phyloP scores from a whole-genome alignment of 2,113 vertebrate genomes.

The Leiothrix lutea region DNA sequence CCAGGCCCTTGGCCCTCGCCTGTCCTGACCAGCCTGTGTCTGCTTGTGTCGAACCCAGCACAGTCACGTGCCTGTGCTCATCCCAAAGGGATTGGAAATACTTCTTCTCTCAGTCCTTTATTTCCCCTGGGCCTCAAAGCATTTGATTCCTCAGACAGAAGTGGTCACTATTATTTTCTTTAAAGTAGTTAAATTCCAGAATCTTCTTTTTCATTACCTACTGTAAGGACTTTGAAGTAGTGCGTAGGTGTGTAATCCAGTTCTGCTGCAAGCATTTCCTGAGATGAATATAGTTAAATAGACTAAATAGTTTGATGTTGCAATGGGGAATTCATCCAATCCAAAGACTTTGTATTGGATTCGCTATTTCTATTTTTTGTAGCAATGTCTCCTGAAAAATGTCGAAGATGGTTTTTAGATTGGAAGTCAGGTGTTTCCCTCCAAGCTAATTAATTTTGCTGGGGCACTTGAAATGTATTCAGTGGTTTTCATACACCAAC shows the following conservation, averaged over 20 bases:
- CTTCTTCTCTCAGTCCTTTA: rapidly evolving
- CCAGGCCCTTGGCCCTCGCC: neutral
- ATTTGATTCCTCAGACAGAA: neutral
- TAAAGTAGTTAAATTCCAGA: neutral
- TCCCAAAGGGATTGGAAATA: rapidly evolving
- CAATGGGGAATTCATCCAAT: neutral
- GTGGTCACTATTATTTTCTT: neutral
- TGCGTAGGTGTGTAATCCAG: neutral
- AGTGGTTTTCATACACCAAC: neutral
- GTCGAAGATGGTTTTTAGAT: neutral
- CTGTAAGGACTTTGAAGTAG: neutral
- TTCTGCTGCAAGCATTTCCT: neutral
- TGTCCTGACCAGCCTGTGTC: neutral
- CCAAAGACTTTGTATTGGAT: neutral
- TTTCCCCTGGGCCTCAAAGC: neutral
- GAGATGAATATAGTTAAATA: neutral
- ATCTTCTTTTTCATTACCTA: neutral
- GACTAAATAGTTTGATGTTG: neutral
- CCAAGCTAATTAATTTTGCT: neutral
- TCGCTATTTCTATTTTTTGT: neutral
- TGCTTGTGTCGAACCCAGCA: rapidly evolving
- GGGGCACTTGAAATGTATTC: neutral
- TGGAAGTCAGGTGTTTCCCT: neutral
- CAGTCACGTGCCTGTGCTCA: rapidly evolving
- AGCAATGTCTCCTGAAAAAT: neutral